phyloP scores from a whole-genome alignment of 1,140 invertebrate genomes.

The Nomia melanderi region DNA sequence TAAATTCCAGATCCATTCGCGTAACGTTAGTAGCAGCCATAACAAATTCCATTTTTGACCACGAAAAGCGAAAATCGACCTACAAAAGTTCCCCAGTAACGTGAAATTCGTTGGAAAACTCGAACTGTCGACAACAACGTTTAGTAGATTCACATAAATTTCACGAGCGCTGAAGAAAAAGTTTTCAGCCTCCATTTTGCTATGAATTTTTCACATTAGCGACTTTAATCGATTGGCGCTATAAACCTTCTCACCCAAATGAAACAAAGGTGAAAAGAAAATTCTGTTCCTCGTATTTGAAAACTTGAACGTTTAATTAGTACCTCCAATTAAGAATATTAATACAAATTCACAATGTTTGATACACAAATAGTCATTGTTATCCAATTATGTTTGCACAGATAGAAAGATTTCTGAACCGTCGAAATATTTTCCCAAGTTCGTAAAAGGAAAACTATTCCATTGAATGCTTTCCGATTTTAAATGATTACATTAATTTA shows the following conservation, averaged over 20 bases:
- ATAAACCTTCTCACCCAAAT: not conserved
- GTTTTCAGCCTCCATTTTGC: not conserved
- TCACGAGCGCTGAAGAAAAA: not conserved
- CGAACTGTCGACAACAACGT: not conserved
- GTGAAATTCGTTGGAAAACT: not conserved
- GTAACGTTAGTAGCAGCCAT: not conserved
- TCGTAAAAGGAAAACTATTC: too few species aligned
- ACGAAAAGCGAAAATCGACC: slow-evolving; percentile 1
- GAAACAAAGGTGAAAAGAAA: not conserved
- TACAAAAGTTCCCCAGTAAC: not conserved
- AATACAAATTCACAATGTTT: too few species aligned
- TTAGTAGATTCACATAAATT: not conserved
- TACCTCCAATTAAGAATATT: too few species aligned
- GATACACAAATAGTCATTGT: too few species aligned
- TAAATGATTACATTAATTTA: too few species aligned
- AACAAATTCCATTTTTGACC: slow-evolving; percentile 29
- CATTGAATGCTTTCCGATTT: too few species aligned
- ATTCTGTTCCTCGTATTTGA: too few species aligned
- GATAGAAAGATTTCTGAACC: too few species aligned
- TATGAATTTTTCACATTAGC: not conserved
- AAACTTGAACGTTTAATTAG: too few species aligned
- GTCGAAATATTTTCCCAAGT: too few species aligned
- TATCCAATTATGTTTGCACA: too few species aligned
- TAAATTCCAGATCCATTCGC: slow-evolving; percentile 46
- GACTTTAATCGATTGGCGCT: not conserved